A percentile compares a stretch with the other conserved stretches of the same genome.
Evolutionary conservation across 2,888 invertebrate genomes (phyloP).

Genomic region (Drosophila koepferae): DNA sequence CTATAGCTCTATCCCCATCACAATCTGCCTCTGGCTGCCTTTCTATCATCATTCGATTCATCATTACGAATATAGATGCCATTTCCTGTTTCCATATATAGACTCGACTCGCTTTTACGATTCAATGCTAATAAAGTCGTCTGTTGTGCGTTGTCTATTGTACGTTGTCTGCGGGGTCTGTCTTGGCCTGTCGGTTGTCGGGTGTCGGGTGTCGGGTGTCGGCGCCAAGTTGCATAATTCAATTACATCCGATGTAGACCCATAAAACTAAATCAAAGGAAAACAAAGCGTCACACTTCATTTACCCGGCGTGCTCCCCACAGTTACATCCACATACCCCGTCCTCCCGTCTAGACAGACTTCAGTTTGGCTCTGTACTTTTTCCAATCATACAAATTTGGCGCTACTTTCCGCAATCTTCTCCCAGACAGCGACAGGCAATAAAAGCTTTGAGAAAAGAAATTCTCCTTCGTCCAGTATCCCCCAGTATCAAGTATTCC

Average conservation of each 20-base stretch:
- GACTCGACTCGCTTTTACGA: conserved; percentile 63
- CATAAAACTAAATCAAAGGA: conserved; percentile 84
- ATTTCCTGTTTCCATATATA: conserved; percentile 38
- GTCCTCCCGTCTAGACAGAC: conserved; percentile 24
- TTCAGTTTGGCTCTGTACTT: conserved; percentile 32
- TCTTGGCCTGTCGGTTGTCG: conserved; percentile 51
- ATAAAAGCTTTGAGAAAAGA: conserved; percentile 59
- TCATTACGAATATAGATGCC: conserved; percentile 45
- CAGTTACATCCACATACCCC: conserved; percentile 30
- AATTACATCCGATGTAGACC: conserved; percentile 84
- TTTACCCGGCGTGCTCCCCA: conserved; percentile 63
- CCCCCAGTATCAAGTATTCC: neutral
- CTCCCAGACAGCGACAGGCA: conserved; percentile 48
- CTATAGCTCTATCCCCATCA: neutral
- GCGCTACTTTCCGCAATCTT: conserved; percentile 38
- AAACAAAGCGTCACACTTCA: conserved; percentile 84
- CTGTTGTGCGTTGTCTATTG: neutral
- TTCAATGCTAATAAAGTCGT: conserved; percentile 84
- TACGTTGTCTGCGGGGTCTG: neutral
- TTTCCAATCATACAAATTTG: conserved; percentile 51
- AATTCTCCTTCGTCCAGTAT: conserved; percentile 22
- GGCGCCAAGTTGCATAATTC: conserved; percentile 84
- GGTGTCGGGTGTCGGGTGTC: conserved; percentile 66
- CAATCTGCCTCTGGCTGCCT: conserved; percentile 12
- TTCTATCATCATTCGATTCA: conserved; percentile 38